Evolutionary conservation across 2,888 invertebrate species (phyloP).

Genomic region (Corythucha ciliata): DNA sequence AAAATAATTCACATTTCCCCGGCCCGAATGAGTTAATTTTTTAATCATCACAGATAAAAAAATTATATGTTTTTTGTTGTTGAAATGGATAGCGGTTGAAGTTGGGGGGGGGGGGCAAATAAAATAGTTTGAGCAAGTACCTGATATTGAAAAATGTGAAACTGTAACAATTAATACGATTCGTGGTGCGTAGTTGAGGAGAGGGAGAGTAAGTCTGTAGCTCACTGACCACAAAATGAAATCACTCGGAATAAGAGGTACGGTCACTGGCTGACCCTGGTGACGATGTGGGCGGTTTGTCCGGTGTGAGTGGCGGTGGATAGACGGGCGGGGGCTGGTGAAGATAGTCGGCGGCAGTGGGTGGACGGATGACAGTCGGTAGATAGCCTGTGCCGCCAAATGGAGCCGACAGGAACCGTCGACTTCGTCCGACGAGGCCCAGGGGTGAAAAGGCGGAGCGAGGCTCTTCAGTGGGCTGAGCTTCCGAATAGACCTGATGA

Average conservation of each 20-base stretch:
- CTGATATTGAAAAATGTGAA: too few species aligned
- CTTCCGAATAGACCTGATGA: slow-evolving; percentile 15
- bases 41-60: too few species aligned
- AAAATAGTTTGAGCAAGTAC: too few species aligned
- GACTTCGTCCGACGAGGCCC: slow-evolving; percentile 43
- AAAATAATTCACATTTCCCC: too few species aligned
- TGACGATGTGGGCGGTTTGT: slow-evolving; percentile 43
- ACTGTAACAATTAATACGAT: too few species aligned
- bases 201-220: too few species aligned
- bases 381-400: slow-evolving; percentile 75
- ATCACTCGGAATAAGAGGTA: slow-evolving; percentile 49
- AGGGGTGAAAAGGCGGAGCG: slow-evolving; percentile 73
- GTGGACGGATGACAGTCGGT: slow-evolving; percentile 60
- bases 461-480: slow-evolving; percentile 40
- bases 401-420: slow-evolving; percentile 70
- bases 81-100: too few species aligned
- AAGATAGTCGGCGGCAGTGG: slow-evolving; percentile 39
- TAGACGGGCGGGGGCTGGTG: slow-evolving; percentile 35
- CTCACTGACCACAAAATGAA: slow-evolving; percentile 4
- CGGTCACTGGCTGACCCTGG: slow-evolving; percentile 48
- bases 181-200: too few species aligned
- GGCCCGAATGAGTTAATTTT: too few species aligned
- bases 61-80: too few species aligned
- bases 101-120: too few species aligned
- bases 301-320: slow-evolving; percentile 38